A percentile compares a stretch with the other conserved stretches of the same genome.
These are phyloP conservation scores for Vanessa atalanta DNA, from an alignment of 1,140 invertebrate species.

Conservation along the genomic window DNA sequence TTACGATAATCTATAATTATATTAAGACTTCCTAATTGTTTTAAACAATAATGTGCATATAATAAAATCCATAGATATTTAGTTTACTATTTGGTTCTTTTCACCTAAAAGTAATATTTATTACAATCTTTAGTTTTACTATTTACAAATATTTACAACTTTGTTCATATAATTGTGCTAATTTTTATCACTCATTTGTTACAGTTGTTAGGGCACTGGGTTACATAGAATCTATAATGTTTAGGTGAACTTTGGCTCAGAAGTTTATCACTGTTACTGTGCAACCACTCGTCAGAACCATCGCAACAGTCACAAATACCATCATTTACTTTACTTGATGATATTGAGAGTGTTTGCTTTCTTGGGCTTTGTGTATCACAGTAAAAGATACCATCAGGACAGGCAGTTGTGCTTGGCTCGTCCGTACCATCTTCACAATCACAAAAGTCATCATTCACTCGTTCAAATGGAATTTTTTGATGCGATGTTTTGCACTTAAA, in stretches of 20 bases:
- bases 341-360: slow-evolving; percentile 72
- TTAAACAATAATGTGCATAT: no score
- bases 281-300: slow-evolving; percentile 88
- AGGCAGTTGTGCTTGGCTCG: slow-evolving; percentile 95
- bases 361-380: slow-evolving; percentile 83
- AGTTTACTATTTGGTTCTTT: neutral
- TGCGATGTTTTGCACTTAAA: slow-evolving; percentile 65
- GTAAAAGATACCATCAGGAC: slow-evolving; percentile 90
- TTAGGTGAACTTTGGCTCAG: slow-evolving; percentile 55
- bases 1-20: no score
- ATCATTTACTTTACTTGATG: slow-evolving; percentile 91
- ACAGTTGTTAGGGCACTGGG: slow-evolving; percentile 45
- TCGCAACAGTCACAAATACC: slow-evolving; percentile 96
- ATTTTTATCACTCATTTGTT: slow-evolving; percentile 18
- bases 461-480: slow-evolving; percentile 73
- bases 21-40: no score
- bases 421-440: slow-evolving; percentile 94
- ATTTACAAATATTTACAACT: slow-evolving; percentile 28
- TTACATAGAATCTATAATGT: slow-evolving; percentile 59
- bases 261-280: slow-evolving; percentile 44
- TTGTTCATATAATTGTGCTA: neutral
- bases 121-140: slow-evolving; percentile 5
- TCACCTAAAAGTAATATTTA: neutral
- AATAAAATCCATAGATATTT: neutral
- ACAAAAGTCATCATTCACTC: slow-evolving; percentile 97